Conservation (phyloP, 2,113 vertebrate genomes). For the Ginglymostoma cirratum region DNA sequence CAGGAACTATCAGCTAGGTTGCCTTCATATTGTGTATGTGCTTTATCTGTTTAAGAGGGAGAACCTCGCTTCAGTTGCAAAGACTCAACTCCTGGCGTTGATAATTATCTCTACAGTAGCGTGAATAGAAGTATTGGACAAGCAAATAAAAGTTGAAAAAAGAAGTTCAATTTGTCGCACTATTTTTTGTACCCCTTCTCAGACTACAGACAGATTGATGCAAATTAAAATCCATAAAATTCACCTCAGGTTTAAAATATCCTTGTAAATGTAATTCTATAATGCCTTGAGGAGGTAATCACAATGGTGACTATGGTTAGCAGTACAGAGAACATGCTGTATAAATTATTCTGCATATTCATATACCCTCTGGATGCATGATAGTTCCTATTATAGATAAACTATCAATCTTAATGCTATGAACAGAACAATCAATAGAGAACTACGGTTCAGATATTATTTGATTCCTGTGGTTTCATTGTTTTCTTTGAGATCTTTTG, state of each 20-base stretch:
- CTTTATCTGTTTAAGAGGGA: neutral
- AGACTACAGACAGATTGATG: neutral
- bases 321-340: neutral
- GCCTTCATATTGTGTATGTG: too few relatives aligned
- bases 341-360: neutral
- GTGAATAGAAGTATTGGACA: neutral
- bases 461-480: neutral
- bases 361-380: neutral
- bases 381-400: neutral
- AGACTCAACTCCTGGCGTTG: neutral
- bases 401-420: neutral
- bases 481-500: neutral
- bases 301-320: neutral
- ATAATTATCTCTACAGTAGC: neutral
- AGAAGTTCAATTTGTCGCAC: neutral
- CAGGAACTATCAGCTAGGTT: too few relatives aligned
- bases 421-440: neutral
- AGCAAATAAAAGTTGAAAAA: neutral
- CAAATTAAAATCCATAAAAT: neutral
- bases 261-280: neutral
- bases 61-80: neutral
- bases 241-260: neutral
- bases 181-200: neutral
- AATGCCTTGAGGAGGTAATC: neutral
- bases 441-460: neutral